Percentiles rank a stretch among this genome's conserved stretches.
These are phyloP conservation scores for Intellagama lesueurii DNA, from an alignment of 2,797 vertebrate species.

Conservation along the genomic window DNA sequence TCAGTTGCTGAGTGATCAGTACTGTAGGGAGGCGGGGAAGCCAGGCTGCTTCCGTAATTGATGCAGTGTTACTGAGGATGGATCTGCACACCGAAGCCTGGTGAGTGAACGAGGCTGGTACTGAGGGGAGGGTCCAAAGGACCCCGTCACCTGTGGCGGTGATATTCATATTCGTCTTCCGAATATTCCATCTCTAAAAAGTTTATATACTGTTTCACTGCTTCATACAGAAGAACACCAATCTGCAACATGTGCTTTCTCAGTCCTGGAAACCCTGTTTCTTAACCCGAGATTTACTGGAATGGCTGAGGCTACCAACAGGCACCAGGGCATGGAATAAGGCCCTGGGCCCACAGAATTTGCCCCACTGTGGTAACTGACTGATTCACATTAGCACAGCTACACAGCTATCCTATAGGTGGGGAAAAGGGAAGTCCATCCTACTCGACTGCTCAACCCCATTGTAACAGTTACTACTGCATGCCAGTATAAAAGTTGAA, in stretches of 20 bases:
- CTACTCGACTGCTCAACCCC: not conserved
- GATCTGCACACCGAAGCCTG: too few species aligned
- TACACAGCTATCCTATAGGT: not conserved
- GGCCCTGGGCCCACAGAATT: not conserved
- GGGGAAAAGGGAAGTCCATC: not conserved
- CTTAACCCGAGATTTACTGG: not conserved
- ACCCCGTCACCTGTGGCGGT: too few species aligned
- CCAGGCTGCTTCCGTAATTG: too few species aligned
- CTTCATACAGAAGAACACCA: too few species aligned
- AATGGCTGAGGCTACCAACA: not conserved
- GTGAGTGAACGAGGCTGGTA: too few species aligned
- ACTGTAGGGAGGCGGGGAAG: too few species aligned
- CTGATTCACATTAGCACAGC: not conserved
- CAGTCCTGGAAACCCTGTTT: not conserved
- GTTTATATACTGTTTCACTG: rapidly evolving
- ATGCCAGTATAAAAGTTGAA: not conserved
- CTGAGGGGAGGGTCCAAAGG: too few species aligned
- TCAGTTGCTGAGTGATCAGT: too few species aligned
- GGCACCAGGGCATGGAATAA: not conserved
- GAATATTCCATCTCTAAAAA: too few species aligned
- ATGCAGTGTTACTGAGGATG: too few species aligned
- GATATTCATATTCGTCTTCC: too few species aligned
- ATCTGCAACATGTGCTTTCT: not conserved
- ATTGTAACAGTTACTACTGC: not conserved
- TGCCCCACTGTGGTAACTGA: not conserved